Evolutionary conservation across 1,140 invertebrate species (phyloP).

Genomic region (Drosophila parabipectinata): DNA sequence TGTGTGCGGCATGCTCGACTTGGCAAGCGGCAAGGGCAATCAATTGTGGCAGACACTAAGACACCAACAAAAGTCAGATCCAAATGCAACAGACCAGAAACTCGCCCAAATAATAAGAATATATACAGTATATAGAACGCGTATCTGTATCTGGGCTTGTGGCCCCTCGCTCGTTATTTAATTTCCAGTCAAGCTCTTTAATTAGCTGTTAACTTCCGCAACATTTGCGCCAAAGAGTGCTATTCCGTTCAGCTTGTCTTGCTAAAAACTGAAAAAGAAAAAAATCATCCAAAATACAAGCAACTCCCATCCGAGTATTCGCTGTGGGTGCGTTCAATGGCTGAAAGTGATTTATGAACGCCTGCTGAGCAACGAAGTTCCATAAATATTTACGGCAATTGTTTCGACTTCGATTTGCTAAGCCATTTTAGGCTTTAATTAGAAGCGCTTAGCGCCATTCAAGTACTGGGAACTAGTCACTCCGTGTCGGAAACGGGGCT

Average conservation of each 20-base stretch:
- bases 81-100: conserved; percentile 78
- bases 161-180: conserved; percentile 59
- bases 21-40: conserved; percentile 75
- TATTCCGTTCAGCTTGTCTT: conserved; percentile 30
- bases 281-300: conserved; percentile 6
- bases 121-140: conserved; percentile 1
- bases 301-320: conserved; percentile 31
- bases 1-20: conserved; percentile 72
- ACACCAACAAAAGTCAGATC: conserved; percentile 27
- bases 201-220: conserved; percentile 81
- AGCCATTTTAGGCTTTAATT: conserved; percentile 60
- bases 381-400: conserved; percentile 69
- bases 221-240: conserved; percentile 61
- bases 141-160: conserved; percentile 11
- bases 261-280: conserved; percentile 23
- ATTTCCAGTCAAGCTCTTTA: conserved; percentile 75
- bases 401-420: conserved; percentile 65
- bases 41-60: conserved; percentile 53
- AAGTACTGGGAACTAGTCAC: conserved; percentile 30
- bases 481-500: conserved; percentile 11
- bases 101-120: conserved; percentile 52
- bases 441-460: conserved; percentile 39
- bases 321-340: conserved; percentile 67
- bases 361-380: conserved; percentile 36
- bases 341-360: conserved; percentile 68